Conservation (phyloP, 2,113 vertebrate genomes). For the Zosterops hypoxanthus region DNA sequence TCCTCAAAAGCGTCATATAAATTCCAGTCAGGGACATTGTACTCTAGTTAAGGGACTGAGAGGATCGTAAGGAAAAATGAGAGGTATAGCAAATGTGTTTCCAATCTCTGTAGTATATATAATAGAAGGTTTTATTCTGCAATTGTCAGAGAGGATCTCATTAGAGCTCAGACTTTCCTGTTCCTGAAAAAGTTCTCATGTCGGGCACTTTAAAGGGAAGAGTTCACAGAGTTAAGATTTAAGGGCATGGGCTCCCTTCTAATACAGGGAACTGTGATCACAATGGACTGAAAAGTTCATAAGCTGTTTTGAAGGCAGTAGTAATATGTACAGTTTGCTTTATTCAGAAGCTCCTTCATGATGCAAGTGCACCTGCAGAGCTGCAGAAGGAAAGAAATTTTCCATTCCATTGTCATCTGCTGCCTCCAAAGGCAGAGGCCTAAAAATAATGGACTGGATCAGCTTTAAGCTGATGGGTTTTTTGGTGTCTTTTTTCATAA, state of each 20-base stretch:
- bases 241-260: conserved; percentile 57
- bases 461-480: neutral
- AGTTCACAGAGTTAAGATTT: conserved; percentile 65
- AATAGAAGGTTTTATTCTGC: conserved; percentile 59
- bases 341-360: conserved; percentile 53
- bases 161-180: conserved; percentile 55
- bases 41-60: conserved; percentile 47
- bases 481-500: neutral
- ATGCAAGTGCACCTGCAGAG: conserved; percentile 56
- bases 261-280: conserved; percentile 57
- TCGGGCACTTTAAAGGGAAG: conserved; percentile 51
- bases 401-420: neutral
- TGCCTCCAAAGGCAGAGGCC: neutral
- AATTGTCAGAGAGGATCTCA: conserved; percentile 63
- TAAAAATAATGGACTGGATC: conserved; percentile 24
- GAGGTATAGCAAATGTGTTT: conserved; percentile 55
- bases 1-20: conserved; percentile 42
- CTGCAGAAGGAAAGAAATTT: conserved; percentile 51
- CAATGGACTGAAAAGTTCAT: conserved; percentile 60
- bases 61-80: conserved; percentile 44
- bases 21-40: conserved; percentile 48
- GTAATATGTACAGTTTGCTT: conserved; percentile 57
- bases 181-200: conserved; percentile 63
- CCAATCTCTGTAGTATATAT: conserved; percentile 54
- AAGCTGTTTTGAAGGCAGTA: conserved; percentile 60